Conservation (phyloP, 2,888 invertebrate genomes). For the Himalopsyche tibetana region DNA sequence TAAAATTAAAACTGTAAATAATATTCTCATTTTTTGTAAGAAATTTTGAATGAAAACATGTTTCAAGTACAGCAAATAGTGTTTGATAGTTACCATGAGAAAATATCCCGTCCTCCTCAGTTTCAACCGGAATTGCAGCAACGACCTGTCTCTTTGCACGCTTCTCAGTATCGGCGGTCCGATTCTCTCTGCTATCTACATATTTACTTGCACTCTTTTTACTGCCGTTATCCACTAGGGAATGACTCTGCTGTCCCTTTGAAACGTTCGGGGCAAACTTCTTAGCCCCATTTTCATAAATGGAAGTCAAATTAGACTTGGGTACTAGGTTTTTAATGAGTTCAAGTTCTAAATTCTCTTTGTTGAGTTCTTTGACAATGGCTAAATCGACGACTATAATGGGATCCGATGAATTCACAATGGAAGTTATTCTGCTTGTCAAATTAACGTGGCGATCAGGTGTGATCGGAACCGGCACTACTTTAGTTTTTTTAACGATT, state of each 20-base stretch:
- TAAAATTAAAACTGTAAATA: too few relatives aligned
- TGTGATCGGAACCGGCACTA: background rate
- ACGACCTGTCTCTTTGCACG: conserved; percentile 68
- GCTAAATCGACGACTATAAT: conserved; percentile 15
- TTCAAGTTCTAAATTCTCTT: conserved; percentile 69
- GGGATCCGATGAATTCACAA: conserved; percentile 49
- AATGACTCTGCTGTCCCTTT: conserved; percentile 64
- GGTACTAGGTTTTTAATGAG: conserved; percentile 69
- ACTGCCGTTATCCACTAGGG: background rate
- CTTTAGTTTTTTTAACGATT: conserved; percentile 56
- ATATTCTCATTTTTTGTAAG: too few relatives aligned
- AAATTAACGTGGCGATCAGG: conserved; percentile 45
- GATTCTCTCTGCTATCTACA: conserved; percentile 57
- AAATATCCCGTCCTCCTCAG: conserved; percentile 66
- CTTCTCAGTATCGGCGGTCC: conserved; percentile 62
- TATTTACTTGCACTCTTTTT: conserved; percentile 50
- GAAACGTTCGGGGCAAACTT: conserved; percentile 68
- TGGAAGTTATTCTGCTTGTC: background rate
- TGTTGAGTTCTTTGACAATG: conserved; percentile 52
- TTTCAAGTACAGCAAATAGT: too few relatives aligned
- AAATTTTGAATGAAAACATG: too few relatives aligned
- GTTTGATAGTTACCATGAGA: conserved; percentile 68
- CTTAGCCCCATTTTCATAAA: conserved; percentile 70
- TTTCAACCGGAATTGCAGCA: conserved; percentile 67
- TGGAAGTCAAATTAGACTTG: conserved; percentile 69